Base-by-base conservation (phyloP, 2,888 invertebrate genomes). In the Phrixothrix hirtus region DNA sequence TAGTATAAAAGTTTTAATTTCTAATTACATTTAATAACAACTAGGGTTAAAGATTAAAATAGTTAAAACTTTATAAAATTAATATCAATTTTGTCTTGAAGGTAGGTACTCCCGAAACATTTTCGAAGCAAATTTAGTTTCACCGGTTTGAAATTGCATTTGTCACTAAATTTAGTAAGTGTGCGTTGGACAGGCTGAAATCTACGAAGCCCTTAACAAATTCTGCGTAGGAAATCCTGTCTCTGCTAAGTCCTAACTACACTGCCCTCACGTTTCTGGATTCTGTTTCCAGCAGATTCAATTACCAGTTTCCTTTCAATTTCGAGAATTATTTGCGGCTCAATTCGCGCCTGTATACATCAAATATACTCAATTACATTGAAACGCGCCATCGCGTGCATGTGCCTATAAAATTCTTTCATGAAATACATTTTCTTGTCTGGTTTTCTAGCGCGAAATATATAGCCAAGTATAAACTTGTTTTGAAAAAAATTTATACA, bases 281-380 rank as follows among this genome's bases (percentile, higher is more conserved):
- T 56, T 55, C 59, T 58, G 59, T 59, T 58, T 52, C 53, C 48
- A 59, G 37, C 55, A 53, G 59, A 59, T 59, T 61, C 61, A 61
- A 61, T 61, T 61, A 61, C 56, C 60, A 57, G 57, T 34, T 52
- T 59, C 59, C 61, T 59, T 61, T 61, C 61, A 58, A 59, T 59
- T 56, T 55, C 51, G 34, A 48, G 44, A 61, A 59, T 61, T 57
- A 59, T 59, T 59, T 59, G 51, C 53, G 51, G 53, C 53, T 55
- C 57, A 55, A 59, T 61, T 59, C 55, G 35, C 47, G 54, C 44
- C 52, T 52, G 52, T 52, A 52, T 52, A 46, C 39, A 47, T 52
- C 52, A 52, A 42, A 52, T 46, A 52, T 47, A 52, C 52, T 52
- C 46, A 52, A 52, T 52, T 52, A 52, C 51, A 51, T 45, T 36